Conservation (phyloP, 2,797 vertebrate genomes). For the Aulostomus chinensis region DNA sequence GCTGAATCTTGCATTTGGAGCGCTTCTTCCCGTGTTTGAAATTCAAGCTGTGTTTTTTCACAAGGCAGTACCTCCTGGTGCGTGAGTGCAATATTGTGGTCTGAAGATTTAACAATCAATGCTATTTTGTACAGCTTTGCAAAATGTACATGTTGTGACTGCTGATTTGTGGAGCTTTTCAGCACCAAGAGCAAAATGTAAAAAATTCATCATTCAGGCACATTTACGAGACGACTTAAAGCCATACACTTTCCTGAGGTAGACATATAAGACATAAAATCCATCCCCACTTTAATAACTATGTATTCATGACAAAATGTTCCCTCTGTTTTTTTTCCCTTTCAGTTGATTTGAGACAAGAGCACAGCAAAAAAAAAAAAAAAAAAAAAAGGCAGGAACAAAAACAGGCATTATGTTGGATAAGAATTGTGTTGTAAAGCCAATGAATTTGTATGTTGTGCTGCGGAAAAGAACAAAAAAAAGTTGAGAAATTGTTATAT, state of each 20-base stretch:
- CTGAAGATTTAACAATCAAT: constrained; percentile 82
- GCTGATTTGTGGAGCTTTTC: constrained; percentile 81
- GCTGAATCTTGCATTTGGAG: constrained; percentile 70
- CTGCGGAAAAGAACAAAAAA: constrained; percentile 42
- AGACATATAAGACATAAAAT: constrained; percentile 61
- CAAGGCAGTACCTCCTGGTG: constrained; percentile 73
- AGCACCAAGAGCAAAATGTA: constrained; percentile 76
- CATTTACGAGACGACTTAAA: constrained; percentile 77
- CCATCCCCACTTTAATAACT: constrained; percentile 36
- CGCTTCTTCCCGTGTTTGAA: constrained; percentile 70
- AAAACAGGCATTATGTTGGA: constrained; percentile 48
- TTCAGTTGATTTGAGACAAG: constrained; percentile 64
- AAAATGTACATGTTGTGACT: constrained; percentile 81
- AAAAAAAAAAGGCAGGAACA: constrained; percentile 40
- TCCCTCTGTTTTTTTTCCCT: constrained; percentile 60
- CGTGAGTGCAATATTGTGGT: constrained; percentile 78
- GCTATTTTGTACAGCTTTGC: constrained; percentile 82
- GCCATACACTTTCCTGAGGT: constrained; percentile 81
- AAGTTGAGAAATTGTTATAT: constrained; percentile 58
- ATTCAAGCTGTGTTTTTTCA: constrained; percentile 69
- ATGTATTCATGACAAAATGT: constrained; percentile 40
- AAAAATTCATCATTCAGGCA: constrained; percentile 69
- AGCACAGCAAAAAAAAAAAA: constrained; percentile 66
- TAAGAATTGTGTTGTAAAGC: constrained; percentile 66
- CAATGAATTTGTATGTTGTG: constrained; percentile 70